Evolutionary conservation across 2,797 vertebrate species (phyloP), one percentile per base, ranked within the genome.

Genomic region (Pseudochaenichthys georgianus): DNA sequence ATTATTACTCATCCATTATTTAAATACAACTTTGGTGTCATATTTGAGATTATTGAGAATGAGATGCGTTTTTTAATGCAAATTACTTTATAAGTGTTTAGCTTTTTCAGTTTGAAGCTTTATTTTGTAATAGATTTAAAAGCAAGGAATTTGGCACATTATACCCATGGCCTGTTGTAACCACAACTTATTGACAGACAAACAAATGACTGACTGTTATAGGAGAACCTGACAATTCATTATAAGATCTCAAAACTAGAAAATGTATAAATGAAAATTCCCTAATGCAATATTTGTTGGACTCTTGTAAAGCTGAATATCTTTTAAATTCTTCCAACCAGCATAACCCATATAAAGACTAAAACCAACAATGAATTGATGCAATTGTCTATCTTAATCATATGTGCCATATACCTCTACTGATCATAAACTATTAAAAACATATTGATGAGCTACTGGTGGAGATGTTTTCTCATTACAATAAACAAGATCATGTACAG

Each of bases 191-290:
- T 5, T 60, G 43, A 51, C 19, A 46, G 28, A 72, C 48, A 58
- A 73, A 54, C 28, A 66, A 57, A n/a, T 59, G 50, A 10, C 10
- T 45, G 34, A 21, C 55, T 15, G 50, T 63, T 53, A 47, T 28
- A n/a, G 8, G 17, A 73, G 21, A 67, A 75, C 2, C 61, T 48
- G 38, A 45, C 15, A 12, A 42, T 65, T 19, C 6, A n/a, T 47
- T 28, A 43, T 38, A 21, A 34, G 9, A 10, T 13, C 6, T 71
- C 19, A 47, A 51, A 64, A 48, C 50, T 19, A 52, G 23, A 46
- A 23, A 13, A 61, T 1, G 10, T 63, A 15, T 31, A 45, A 60
- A 10, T 53, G 15, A 65, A 17, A 60, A 34, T 8, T 43, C 11
- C 10, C 28, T 9, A 19, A 23, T 1, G 47, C 1, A 38, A 42